Percentiles rank a stretch among this genome's conserved stretches.
Evolutionary conservation across 2,888 invertebrate genomes (phyloP).

Genomic region (Dolomedes plantarius): DNA sequence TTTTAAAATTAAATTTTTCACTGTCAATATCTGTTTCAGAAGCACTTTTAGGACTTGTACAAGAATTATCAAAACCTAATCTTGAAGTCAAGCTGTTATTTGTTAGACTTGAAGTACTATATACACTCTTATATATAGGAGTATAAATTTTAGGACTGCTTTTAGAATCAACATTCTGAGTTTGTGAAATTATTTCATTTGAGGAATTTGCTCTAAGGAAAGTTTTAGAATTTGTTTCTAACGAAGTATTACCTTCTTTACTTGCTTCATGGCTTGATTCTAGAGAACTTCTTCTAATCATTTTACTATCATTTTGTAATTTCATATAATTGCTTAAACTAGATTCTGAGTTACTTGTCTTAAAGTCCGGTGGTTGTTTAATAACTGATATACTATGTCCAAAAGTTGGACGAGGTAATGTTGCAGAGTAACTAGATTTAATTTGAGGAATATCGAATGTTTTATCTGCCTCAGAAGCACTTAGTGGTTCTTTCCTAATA

Average conservation of each 20-base stretch:
- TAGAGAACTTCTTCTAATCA: constrained; percentile 39
- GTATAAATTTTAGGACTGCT: background rate
- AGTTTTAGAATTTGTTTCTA: background rate
- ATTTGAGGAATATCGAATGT: constrained; percentile 40
- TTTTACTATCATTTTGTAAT: constrained; percentile 6
- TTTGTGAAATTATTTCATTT: background rate
- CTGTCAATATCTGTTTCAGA: too few species aligned
- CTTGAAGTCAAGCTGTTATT: too few species aligned
- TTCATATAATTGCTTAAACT: background rate
- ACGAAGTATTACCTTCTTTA: background rate
- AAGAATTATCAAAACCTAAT: too few species aligned
- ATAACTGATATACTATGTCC: background rate
- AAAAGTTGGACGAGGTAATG: constrained; percentile 44
- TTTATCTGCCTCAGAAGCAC: background rate
- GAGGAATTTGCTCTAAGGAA: background rate
- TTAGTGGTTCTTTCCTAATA: constrained; percentile 28
- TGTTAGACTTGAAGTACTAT: too few species aligned
- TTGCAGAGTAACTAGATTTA: constrained; percentile 29
- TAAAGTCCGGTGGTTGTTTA: background rate
- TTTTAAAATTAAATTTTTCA: too few species aligned
- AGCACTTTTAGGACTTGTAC: too few species aligned
- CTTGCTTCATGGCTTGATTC: constrained; percentile 4
- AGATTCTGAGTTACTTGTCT: background rate
- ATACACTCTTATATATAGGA: background rate
- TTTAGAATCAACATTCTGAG: background rate